Evolutionary conservation across 2,797 vertebrate species (phyloP).

Genomic region (Anas georgica): DNA sequence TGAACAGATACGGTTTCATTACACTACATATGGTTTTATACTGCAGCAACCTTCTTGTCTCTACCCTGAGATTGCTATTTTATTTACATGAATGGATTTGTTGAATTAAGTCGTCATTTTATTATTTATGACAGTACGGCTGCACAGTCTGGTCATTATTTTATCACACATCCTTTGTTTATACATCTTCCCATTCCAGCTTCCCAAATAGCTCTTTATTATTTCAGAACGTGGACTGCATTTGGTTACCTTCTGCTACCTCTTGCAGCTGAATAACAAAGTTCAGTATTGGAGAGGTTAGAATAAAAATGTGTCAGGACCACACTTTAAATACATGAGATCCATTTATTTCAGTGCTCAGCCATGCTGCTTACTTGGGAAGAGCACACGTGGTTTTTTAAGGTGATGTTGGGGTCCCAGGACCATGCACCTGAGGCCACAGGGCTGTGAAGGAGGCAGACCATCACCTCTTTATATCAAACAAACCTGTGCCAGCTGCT

Average conservation of each 20-base stretch:
- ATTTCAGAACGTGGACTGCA: neutral
- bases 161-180: slow-evolving; percentile 14
- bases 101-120: neutral
- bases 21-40: neutral
- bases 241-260: neutral
- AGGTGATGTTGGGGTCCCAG: neutral
- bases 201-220: neutral
- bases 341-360: neutral
- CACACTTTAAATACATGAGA: rapidly evolving
- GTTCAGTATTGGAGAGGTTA: neutral
- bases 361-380: neutral
- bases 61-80: neutral
- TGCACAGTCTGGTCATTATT: neutral
- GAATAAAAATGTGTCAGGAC: neutral
- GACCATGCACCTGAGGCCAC: neutral
- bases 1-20: neutral
- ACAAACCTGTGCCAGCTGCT: neutral
- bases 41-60: neutral
- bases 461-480: neutral
- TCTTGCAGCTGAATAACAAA: neutral
- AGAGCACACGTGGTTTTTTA: no score
- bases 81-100: neutral
- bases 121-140: neutral
- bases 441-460: neutral
- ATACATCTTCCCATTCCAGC: neutral